Percentiles rank a stretch among this genome's conserved stretches.
phyloP scores from a whole-genome alignment of 2,113 vertebrate species.

The Vidua chalybeata region DNA sequence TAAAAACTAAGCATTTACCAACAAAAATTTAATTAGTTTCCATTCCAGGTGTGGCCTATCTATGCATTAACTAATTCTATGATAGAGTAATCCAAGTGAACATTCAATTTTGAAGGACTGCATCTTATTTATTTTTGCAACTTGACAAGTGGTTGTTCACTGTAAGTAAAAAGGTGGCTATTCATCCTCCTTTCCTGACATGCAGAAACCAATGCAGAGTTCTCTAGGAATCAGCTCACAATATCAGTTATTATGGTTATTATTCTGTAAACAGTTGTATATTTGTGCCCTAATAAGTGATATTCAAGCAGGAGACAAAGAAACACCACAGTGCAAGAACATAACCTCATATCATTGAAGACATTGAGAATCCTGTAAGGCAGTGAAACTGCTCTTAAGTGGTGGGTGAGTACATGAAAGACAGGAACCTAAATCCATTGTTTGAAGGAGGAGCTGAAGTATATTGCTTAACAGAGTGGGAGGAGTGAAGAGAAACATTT shows the following conservation, averaged over 20 bases:
- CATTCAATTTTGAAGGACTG: not conserved
- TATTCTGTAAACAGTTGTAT: not conserved
- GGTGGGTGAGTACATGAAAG: not conserved
- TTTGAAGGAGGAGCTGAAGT: not conserved
- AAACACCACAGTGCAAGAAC: accelerated
- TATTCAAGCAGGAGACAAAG: not conserved
- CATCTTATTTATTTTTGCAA: not conserved
- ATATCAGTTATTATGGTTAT: not conserved
- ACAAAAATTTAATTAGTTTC: not conserved
- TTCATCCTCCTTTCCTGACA: not conserved
- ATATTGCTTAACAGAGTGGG: not conserved
- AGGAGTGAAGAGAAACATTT: not conserved
- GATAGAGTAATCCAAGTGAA: not conserved
- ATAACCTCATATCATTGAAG: not conserved
- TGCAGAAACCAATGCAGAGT: not conserved
- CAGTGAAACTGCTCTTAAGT: not conserved
- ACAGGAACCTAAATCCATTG: not conserved
- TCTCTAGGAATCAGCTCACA: not conserved
- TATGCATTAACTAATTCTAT: not conserved
- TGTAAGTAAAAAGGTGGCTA: not conserved
- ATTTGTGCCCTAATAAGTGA: not conserved
- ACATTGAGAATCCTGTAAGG: not conserved
- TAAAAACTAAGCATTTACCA: not conserved
- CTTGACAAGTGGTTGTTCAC: not conserved
- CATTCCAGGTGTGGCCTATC: not conserved